phyloP scores from a whole-genome alignment of 1,140 invertebrate species.

The Euura lappo region DNA sequence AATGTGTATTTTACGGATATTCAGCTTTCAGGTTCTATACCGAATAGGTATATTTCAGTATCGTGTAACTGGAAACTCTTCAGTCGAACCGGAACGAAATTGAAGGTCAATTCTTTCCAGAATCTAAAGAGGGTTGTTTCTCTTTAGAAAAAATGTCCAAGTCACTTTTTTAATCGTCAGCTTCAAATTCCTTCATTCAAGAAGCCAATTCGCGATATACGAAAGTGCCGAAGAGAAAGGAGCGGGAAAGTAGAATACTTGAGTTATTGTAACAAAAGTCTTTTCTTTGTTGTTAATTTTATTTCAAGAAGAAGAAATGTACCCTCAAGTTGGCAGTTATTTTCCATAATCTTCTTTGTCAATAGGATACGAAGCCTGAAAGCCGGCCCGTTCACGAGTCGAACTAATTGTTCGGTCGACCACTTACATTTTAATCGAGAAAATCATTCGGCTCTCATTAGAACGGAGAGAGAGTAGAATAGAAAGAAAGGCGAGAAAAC shows the following conservation, averaged over 20 bases:
- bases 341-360: neutral
- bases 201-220: neutral
- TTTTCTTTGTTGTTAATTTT: too few relatives aligned
- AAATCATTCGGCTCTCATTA: neutral
- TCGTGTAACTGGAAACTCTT: too few relatives aligned
- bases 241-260: neutral
- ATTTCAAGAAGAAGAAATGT: neutral
- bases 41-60: too few relatives aligned
- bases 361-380: neutral
- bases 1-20: too few relatives aligned
- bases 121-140: too few relatives aligned
- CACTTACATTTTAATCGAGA: neutral
- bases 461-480: neutral
- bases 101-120: too few relatives aligned
- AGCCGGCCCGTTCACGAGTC: neutral
- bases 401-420: neutral
- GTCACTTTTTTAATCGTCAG: too few relatives aligned
- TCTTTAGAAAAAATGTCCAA: too few relatives aligned
- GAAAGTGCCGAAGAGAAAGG: neutral
- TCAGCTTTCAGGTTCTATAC: too few relatives aligned
- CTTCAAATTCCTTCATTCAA: neutral
- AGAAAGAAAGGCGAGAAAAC: too few relatives aligned
- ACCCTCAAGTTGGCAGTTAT: neutral
- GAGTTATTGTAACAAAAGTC: neutral
- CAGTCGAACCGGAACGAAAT: too few relatives aligned